Base-by-base conservation (phyloP, 2,797 vertebrate species). In the Danio kyathit region DNA sequence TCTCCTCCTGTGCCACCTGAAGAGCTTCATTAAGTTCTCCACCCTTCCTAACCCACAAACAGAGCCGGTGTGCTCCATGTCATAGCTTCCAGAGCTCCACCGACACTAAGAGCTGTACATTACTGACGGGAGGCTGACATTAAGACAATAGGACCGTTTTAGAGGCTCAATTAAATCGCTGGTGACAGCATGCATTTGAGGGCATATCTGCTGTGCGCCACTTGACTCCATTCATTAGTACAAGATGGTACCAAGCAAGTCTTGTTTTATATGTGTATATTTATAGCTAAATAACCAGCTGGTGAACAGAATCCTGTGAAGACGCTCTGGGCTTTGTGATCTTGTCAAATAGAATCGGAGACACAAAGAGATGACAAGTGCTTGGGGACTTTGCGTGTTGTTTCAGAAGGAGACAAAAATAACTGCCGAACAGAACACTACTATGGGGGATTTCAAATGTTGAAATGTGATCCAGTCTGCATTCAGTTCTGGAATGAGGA, bases 201-300 rank as follows among this genome's bases (percentile, higher is more conserved):
- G 90, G 89, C 89, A 91, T 91, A 91, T 91, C 89, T 88, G 88
- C 92, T 60, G 89, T 67, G 87, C 88, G 70, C 92, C 90, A 92
- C 91, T 94, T 92, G 91, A 95, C 92, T 94, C 90, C 87, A 80
- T 76, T 93, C 92, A 91, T 94, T 93, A 93, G 90, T 86, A 88
- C 84, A 90, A 85, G 89, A 91, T 91, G 90, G 87, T 87, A 89
- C 86, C 87, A 85, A 90, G 92, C 91, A 90, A 91, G 88, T 90
- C 90, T 87, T 82, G 88, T 89, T 91, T 92, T 91, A 88, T 84
- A 88, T 81, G 85, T 82, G 86, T 82, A 79, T 94, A 94, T 94
- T 93, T 94, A 94, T 94, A 93, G 92, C 89, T 86, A 91, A 92
- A 93, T 92, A 93, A 93, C 86, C 94, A 93, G 92, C 93, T 94